Percentiles rank a stretch among this genome's conserved stretches.
phyloP scores from a whole-genome alignment of 2,113 vertebrate species.

The Tachysurus fulvidraco region DNA sequence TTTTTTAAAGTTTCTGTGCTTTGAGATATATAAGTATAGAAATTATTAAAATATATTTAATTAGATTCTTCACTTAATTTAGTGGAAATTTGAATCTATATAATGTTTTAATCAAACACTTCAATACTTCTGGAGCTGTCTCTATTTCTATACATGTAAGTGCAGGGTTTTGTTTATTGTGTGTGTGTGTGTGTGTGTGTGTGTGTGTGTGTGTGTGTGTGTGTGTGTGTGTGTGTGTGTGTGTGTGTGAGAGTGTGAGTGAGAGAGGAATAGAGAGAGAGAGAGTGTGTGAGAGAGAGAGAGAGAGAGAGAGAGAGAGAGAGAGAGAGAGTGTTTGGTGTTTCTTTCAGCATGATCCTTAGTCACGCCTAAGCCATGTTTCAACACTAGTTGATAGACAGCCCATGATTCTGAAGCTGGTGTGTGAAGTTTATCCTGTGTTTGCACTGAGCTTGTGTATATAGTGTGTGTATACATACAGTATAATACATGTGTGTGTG shows the following conservation, averaged over 20 bases:
- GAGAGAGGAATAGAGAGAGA: no score
- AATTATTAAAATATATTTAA: no score
- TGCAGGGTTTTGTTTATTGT: no score
- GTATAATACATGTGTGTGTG: background rate
- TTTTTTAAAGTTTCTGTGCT: no score
- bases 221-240: background rate
- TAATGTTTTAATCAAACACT: background rate
- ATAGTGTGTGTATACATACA: conserved; percentile 20
- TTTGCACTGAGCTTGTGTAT: conserved; percentile 38
- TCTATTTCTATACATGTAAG: no score
- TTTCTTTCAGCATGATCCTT: conserved; percentile 24
- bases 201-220: no score
- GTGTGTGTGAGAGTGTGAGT: background rate
- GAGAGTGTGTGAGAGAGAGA: background rate
- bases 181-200: background rate
- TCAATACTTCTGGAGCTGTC: background rate
- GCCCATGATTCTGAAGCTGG: background rate
- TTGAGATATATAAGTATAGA: no score
- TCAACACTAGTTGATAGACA: conserved; percentile 15
- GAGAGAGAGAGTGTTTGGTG: background rate
- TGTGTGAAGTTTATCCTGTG: conserved; percentile 54
- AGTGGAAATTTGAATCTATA: background rate
- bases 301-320: background rate
- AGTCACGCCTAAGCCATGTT: background rate
- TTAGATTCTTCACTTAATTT: background rate